Percentiles rank a stretch among this genome's conserved stretches.
phyloP scores from a whole-genome alignment of 2,797 vertebrate genomes.

The Thunnus albacares region DNA sequence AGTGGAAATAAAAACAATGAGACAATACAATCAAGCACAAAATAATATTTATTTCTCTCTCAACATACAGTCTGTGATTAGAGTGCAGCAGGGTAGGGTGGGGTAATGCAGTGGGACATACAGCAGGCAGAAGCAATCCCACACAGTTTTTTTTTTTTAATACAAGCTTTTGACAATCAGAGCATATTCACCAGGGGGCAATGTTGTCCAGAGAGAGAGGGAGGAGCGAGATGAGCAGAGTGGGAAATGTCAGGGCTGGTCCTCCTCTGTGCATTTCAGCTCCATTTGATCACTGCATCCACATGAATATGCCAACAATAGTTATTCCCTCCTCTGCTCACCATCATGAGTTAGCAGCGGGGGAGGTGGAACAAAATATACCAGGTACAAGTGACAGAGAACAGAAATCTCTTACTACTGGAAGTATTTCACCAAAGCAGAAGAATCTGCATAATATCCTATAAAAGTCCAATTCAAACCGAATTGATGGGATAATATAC shows the following conservation, averaged over 20 bases:
- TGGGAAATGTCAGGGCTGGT: conserved; percentile 20
- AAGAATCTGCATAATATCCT: conserved; percentile 90
- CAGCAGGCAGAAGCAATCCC: conserved; percentile 88
- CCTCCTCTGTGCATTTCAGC: conserved; percentile 48
- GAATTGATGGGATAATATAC: conserved; percentile 90
- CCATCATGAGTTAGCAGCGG: conserved; percentile 78
- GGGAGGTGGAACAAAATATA: conserved; percentile 84
- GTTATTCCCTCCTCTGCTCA: conserved; percentile 82
- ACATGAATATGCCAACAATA: conserved; percentile 56
- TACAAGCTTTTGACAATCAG: conserved; percentile 77
- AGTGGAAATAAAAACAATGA: conserved; percentile 36
- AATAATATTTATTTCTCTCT: conserved; percentile 95
- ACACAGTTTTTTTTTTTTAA: conserved; percentile 74
- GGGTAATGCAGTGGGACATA: conserved; percentile 84
- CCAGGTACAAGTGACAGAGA: conserved; percentile 89
- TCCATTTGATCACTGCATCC: conserved; percentile 69
- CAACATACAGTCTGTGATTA: conserved; percentile 90
- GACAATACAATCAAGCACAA: conserved; percentile 91
- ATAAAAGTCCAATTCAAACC: conserved; percentile 92
- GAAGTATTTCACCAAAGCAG: conserved; percentile 89
- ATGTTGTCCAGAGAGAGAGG: conserved; percentile 55
- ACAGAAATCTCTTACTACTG: conserved; percentile 93
- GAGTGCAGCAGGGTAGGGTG: conserved; percentile 87
- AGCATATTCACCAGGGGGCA: conserved; percentile 74
- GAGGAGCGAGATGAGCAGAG: conserved; percentile 51